phyloP scores from a whole-genome alignment of 2,113 vertebrate species.

The Callaeas wilsoni region DNA sequence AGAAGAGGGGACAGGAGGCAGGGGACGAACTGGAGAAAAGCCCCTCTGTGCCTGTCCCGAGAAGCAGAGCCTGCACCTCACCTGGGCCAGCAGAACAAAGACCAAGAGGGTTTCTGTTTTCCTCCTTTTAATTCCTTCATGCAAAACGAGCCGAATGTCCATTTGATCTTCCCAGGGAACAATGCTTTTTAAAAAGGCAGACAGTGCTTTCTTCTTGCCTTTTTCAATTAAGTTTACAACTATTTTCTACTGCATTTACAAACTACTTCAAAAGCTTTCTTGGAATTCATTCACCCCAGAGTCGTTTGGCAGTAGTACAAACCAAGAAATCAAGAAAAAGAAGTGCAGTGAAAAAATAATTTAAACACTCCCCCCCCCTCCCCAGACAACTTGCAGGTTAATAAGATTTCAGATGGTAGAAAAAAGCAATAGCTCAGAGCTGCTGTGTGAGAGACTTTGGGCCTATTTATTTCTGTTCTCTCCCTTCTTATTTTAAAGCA shows the following conservation, averaged over 20 bases:
- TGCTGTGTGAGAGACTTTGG: neutral
- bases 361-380: too few relatives aligned
- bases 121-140: neutral
- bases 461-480: constrained; percentile 5
- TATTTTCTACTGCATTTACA: neutral
- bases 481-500: neutral
- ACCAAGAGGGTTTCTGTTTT: neutral
- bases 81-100: neutral
- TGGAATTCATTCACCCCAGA: neutral
- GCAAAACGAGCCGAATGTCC: neutral
- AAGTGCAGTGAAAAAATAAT: neutral
- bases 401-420: constrained; percentile 8
- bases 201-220: neutral
- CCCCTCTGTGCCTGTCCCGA: accelerated
- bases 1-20: neutral
- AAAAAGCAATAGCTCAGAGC: constrained; percentile 14
- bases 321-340: neutral
- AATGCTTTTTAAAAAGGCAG: neutral
- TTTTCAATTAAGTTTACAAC: constrained; percentile 38
- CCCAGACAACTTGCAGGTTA: constrained; percentile 7
- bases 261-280: constrained; percentile 31
- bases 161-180: neutral
- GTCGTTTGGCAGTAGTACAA: neutral
- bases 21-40: neutral
- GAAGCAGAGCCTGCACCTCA: neutral